Percentiles rank a stretch among this genome's conserved stretches.
Conservation (phyloP, 2,797 vertebrate species). For the Zalophus californianus region DNA sequence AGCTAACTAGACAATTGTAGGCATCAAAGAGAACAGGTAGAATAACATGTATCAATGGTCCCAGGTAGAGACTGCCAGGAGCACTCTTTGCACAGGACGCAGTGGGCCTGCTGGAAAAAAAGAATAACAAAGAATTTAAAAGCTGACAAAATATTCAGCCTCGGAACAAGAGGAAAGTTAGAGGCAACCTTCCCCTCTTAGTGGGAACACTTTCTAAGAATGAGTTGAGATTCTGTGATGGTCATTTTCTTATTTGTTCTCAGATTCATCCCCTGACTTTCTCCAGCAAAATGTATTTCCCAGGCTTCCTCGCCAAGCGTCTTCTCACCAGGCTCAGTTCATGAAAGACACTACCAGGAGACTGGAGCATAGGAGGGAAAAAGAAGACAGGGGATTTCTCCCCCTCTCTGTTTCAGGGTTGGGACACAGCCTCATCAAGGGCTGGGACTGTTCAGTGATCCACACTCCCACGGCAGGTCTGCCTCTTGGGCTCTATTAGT, state of each 20-base stretch:
- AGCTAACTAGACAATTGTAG: background rate
- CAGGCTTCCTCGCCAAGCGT: background rate
- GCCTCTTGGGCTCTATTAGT: background rate
- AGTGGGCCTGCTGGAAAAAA: background rate
- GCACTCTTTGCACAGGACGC: background rate
- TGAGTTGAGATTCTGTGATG: background rate
- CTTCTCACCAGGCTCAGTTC: background rate
- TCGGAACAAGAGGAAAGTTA: background rate
- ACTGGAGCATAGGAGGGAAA: background rate
- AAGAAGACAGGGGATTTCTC: background rate
- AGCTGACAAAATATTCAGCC: background rate
- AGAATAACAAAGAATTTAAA: background rate
- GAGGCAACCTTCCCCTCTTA: background rate
- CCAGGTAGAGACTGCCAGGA: background rate
- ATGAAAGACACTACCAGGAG: background rate
- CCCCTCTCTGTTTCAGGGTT: background rate
- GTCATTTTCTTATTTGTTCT: background rate
- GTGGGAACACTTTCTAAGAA: background rate
- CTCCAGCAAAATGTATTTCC: background rate
- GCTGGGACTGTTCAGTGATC: background rate
- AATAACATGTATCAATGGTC: background rate
- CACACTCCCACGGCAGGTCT: background rate
- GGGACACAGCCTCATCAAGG: background rate
- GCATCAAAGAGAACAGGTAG: background rate
- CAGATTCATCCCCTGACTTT: background rate